Conservation (phyloP, 1,140 invertebrate species). For the Pseudomyrmex sp. region DNA sequence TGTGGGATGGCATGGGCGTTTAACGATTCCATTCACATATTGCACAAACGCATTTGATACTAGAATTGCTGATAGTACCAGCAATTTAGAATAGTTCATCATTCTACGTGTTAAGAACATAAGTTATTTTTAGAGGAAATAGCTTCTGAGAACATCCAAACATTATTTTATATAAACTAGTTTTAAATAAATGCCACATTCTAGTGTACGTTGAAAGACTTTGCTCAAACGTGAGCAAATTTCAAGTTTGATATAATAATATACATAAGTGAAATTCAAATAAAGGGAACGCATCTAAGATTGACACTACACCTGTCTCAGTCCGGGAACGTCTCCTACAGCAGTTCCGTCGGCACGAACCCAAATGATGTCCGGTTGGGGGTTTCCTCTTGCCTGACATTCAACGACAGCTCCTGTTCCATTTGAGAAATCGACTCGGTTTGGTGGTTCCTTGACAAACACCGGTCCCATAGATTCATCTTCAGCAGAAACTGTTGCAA, state of each 20-base stretch:
- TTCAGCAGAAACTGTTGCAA: slow-evolving; percentile 84
- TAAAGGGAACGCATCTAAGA: neutral
- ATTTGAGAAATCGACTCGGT: slow-evolving; percentile 96
- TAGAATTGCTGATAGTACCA: neutral
- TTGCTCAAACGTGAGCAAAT: neutral
- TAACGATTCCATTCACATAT: slow-evolving; percentile 42
- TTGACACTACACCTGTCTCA: slow-evolving; percentile 89
- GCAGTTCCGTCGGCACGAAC: slow-evolving; percentile 93
- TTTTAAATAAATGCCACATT: neutral
- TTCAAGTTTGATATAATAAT: neutral
- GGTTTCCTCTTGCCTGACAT: slow-evolving; percentile 95
- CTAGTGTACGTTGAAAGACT: neutral
- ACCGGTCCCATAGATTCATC: slow-evolving; percentile 94
- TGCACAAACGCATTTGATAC: slow-evolving; percentile 8
- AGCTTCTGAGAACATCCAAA: neutral
- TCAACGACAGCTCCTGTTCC: slow-evolving; percentile 96
- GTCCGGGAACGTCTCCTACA: slow-evolving; percentile 94
- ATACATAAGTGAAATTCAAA: slow-evolving; percentile 1
- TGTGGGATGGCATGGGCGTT: slow-evolving; percentile 52
- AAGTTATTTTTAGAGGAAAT: neutral
- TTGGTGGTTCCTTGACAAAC: slow-evolving; percentile 96
- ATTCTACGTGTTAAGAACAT: neutral
- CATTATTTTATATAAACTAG: neutral
- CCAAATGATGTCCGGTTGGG: slow-evolving; percentile 97
- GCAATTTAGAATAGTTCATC: neutral